These are phyloP conservation scores for Spilogale gracilis DNA, from an alignment of 2,113 vertebrate species.

Conservation along the genomic window DNA sequence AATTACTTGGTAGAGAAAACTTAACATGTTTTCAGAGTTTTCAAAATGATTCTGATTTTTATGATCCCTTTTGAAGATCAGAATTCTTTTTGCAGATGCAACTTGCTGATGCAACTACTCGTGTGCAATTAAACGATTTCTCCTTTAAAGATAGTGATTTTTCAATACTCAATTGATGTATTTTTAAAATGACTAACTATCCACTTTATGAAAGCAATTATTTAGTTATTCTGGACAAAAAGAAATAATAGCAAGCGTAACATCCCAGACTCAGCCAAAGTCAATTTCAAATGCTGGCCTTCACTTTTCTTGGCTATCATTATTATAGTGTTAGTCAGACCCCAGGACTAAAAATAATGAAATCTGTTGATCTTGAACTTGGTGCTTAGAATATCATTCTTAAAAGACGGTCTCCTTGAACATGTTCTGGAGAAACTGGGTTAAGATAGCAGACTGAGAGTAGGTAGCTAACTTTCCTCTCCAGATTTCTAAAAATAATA, in stretches of 20 bases:
- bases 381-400: background rate
- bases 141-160: background rate
- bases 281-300: background rate
- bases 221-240: conserved; percentile 38
- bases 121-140: background rate
- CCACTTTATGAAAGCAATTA: background rate
- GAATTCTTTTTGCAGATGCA: background rate
- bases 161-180: background rate
- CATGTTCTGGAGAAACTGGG: background rate
- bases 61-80: background rate
- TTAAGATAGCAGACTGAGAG: background rate
- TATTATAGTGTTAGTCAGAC: background rate
- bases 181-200: background rate
- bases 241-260: background rate
- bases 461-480: background rate
- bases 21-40: background rate
- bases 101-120: background rate
- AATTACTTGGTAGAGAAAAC: background rate
- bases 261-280: background rate
- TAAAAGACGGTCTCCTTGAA: background rate
- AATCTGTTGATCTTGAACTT: background rate
- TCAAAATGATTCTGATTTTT: background rate
- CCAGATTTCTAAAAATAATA: background rate
- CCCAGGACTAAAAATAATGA: conserved; percentile 22
- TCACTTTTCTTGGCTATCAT: background rate